Conservation (phyloP, 2,797 vertebrate genomes). For the Manis javanica region DNA sequence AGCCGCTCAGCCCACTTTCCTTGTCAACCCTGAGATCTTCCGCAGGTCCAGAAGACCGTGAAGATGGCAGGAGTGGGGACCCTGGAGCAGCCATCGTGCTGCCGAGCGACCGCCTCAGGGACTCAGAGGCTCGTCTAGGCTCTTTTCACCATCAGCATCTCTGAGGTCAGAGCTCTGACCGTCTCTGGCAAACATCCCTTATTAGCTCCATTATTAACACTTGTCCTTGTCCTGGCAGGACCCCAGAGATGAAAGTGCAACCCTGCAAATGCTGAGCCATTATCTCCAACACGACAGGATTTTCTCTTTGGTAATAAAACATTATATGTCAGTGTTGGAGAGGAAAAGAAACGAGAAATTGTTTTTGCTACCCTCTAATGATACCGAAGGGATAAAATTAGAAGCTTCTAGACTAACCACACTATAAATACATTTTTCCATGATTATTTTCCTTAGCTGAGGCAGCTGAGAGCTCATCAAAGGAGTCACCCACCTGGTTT, state of each 20-base stretch:
- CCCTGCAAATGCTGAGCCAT: neutral
- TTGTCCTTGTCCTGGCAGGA: neutral
- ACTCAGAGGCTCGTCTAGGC: fast-evolving
- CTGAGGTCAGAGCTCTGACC: neutral
- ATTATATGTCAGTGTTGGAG: fast-evolving
- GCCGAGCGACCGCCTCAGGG: neutral
- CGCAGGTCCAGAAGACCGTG: fast-evolving
- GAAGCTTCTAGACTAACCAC: conserved; percentile 63
- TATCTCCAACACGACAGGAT: fast-evolving
- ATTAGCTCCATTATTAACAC: fast-evolving
- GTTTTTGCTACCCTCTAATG: neutral
- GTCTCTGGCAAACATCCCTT: neutral
- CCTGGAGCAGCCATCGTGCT: fast-evolving
- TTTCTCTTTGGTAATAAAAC: neutral
- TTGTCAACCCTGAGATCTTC: neutral
- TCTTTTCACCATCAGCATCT: fast-evolving
- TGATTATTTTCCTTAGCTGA: conserved; percentile 38
- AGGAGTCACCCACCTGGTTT: conserved; percentile 89
- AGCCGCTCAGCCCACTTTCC: no score
- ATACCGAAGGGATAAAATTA: neutral
- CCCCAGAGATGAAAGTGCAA: neutral
- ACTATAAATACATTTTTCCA: neutral
- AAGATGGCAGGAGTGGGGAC: neutral
- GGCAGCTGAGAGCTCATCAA: conserved; percentile 77
- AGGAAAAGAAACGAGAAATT: neutral